Evolutionary conservation across 2,797 vertebrate species (phyloP), one percentile per base, ranked within the genome.

Genomic region (Gorsachius magnificus): DNA sequence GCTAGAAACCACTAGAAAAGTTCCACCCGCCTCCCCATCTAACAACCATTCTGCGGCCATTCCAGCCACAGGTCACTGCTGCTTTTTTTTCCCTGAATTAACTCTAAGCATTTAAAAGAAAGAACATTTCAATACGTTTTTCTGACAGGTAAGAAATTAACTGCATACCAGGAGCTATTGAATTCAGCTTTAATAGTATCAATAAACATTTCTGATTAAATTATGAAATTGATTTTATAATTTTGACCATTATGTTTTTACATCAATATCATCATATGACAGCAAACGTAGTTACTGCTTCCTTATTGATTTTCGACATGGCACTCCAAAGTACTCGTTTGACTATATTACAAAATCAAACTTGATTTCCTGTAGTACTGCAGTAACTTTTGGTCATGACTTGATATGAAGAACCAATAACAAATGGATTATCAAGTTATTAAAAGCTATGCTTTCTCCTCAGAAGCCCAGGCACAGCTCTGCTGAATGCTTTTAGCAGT

Each of bases 341-440:
- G 99, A 99, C 99, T 98, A 97, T 98, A 99, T 99, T 99, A 99
- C 98, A 99, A 99, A 99, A 99, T 99, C 98, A 99, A 99, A 99
- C 98, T 98, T 98, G 98, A 98, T 98, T 99, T 99, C 98, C 98
- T 99, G 98, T 97, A 97, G 98, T 98, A 98, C 97, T 97, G 93
- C 96, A 98, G 98, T 96, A 97, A 97, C 97, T 97, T 98, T 97
- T 96, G 94, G 92, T 96, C 96, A 79, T 95, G 96, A 96, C 97
- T 97, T 96, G 95, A 96, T 97, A 94, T 15, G 71, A 96, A 93
- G 83, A 96, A 96, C 89, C 56, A 97, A 90, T 83, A 97, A 94
- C 71, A 96, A 96, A 98, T 96, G 94, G 97, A 97, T 97, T 97
- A 97, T 96, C 94, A 94, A 95, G 92, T 95, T 97, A 97, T 97